Evolutionary conservation across 1,140 invertebrate species (phyloP).

Genomic region (Hylaeus volcanicus): DNA sequence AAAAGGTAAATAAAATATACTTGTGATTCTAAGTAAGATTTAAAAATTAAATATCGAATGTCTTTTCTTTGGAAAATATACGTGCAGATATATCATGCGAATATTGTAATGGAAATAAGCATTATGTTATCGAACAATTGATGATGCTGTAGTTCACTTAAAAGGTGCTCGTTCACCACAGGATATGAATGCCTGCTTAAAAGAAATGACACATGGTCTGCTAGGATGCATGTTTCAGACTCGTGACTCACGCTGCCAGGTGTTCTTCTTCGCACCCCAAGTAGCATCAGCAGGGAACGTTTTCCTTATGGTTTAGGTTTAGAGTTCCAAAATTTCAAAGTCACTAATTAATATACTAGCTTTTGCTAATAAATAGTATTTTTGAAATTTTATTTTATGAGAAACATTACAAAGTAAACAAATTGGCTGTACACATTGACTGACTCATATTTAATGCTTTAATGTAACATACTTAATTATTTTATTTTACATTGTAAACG

Average conservation of each 20-base stretch:
- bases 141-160: not conserved
- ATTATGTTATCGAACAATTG: not conserved
- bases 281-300: constrained; percentile 35
- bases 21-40: too few relatives aligned
- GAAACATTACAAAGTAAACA: too few relatives aligned
- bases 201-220: constrained; percentile 22
- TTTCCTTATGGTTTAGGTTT: constrained; percentile 20
- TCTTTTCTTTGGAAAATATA: too few relatives aligned
- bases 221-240: constrained; percentile 33
- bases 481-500: too few relatives aligned
- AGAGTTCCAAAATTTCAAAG: not conserved
- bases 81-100: not conserved
- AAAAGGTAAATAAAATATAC: too few relatives aligned
- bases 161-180: constrained; percentile 3
- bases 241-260: constrained; percentile 55
- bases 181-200: not conserved
- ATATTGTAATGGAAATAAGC: not conserved
- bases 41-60: too few relatives aligned
- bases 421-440: too few relatives aligned
- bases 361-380: not conserved
- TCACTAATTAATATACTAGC: too few relatives aligned
- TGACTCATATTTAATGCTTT: too few relatives aligned
- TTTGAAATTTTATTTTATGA: too few relatives aligned
- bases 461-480: too few relatives aligned
- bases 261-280: constrained; percentile 30